These are phyloP conservation scores for Andrena chrysosceles DNA, from an alignment of 2,888 invertebrate genomes.

Conservation along the genomic window DNA sequence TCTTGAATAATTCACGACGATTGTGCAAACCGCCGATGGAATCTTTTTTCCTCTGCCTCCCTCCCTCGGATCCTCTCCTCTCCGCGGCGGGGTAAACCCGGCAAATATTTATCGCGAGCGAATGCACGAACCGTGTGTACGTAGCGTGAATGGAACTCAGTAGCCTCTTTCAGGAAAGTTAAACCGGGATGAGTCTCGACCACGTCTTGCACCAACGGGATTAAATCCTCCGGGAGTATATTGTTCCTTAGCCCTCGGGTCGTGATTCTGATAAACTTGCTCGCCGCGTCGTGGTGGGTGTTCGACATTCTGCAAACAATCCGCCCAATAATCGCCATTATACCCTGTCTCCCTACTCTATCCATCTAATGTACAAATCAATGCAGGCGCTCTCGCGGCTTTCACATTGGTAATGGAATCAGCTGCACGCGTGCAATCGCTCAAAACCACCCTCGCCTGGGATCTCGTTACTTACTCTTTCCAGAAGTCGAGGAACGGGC, in stretches of 20 bases:
- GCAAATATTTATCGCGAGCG: slow-evolving; percentile 45
- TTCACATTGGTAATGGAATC: too few species aligned
- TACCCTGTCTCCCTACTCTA: too few species aligned
- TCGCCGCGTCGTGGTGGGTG: slow-evolving; percentile 94
- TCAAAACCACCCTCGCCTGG: not conserved
- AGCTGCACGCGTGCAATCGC: not conserved
- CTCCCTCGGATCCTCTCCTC: not conserved
- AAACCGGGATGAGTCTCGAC: slow-evolving; percentile 99
- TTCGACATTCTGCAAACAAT: slow-evolving; percentile 89
- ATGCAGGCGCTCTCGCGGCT: too few species aligned
- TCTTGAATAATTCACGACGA: slow-evolving; percentile 55
- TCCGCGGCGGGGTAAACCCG: not conserved
- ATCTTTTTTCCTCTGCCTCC: slow-evolving; percentile 28
- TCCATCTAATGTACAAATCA: too few species aligned
- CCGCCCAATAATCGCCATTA: not conserved
- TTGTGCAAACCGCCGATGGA: slow-evolving; percentile 40
- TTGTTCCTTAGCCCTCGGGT: slow-evolving; percentile 90
- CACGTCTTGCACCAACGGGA: slow-evolving; percentile 98
- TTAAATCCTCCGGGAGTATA: slow-evolving; percentile 95
- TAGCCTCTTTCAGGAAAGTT: slow-evolving; percentile 98
- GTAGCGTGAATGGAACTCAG: slow-evolving; percentile 99
- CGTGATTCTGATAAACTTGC: slow-evolving; percentile 94
- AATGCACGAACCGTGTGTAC: slow-evolving; percentile 93
- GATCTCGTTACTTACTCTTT: slow-evolving; percentile 89
- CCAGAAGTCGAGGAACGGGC: slow-evolving; percentile 96